Conservation (phyloP, 30 jellyfish, hydroid and myxozoan genomes). For the Clytia hemisphaerica region DNA sequence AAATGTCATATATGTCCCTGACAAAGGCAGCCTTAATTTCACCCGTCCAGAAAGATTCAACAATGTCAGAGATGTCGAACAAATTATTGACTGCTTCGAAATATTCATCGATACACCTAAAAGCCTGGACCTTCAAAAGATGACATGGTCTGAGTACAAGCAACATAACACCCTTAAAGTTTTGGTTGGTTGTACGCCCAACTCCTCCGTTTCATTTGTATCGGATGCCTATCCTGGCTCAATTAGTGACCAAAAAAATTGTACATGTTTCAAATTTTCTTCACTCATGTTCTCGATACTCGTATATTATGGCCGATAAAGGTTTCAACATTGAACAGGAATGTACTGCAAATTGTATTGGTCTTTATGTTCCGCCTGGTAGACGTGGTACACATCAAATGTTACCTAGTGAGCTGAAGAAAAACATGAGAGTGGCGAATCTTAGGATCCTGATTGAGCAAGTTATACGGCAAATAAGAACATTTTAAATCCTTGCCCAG, state of each 20-base stretch:
- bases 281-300: slow-evolving; percentile 2
- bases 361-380: slow-evolving; percentile 3
- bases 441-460: slow-evolving; percentile 26
- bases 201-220: slow-evolving; percentile 3
- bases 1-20: too few species aligned
- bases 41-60: background rate
- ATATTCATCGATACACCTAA: slow-evolving; percentile 30
- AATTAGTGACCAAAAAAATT: slow-evolving; percentile 18
- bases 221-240: slow-evolving; percentile 23
- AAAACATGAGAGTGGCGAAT: slow-evolving; percentile 8
- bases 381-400: slow-evolving; percentile 1
- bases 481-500: slow-evolving; percentile 13
- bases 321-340: slow-evolving; percentile 22
- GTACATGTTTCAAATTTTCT: background rate
- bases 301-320: slow-evolving; percentile 22
- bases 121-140: background rate
- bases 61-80: background rate
- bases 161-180: slow-evolving; percentile 25
- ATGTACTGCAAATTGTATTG: slow-evolving; percentile 13
- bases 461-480: slow-evolving; percentile 20
- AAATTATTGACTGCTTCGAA: slow-evolving; percentile 38
- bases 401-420: background rate
- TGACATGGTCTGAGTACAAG: slow-evolving; percentile 31
- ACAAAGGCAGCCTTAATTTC: background rate
- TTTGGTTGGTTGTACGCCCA: slow-evolving; percentile 29